Evolutionary conservation across 2,888 invertebrate genomes (phyloP), one percentile per base, ranked within the genome.

Genomic region (Escarpia spicata): DNA sequence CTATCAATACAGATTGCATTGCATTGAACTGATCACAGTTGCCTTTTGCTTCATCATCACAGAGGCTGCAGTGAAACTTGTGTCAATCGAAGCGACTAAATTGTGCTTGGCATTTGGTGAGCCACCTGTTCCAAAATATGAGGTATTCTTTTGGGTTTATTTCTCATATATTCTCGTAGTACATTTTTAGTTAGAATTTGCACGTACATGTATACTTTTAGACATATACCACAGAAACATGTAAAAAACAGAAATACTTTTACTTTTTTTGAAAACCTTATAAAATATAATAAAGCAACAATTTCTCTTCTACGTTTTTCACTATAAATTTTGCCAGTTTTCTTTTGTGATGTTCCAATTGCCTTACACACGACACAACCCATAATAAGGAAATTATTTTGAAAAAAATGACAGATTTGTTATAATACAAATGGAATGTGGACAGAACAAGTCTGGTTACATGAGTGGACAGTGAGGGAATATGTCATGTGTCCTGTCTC

Each of bases 51-150:
- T 92, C 31, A 37, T 43, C 19, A 45, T 52, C 43, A 3, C 92
- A 93, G 93, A 43, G 58, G 91, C 44, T n/a, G 45, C 91, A n/a
- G 91, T 93, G n/a, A 43, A 93, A 31, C 93, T 94, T 6, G 89
- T 95, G 26, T 95, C 95, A 0, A 94, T 94, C 93, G 95, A 95
- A 93, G 95, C 95, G 6, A 95, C 95, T 37, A 95, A 95, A 92
- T 92, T 95, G 26, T 95, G 95, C 4, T 92, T 95, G 93, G 94
- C 95, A 9, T 95, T 94, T 92, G 94, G 95, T 10, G 94, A 94
- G 31, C 93, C 94, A n/a, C 95, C 95, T 58, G 91, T 93, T 26
- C 95, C 95, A 31, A 93, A 94, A 43, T 93, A 93, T 43, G 93
- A 94, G 94, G 95, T 95, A 93, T 26, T 26, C 0, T 75, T 6